phyloP scores from a whole-genome alignment of 2,888 invertebrate species.

The Drosophila nr. perissopoda region DNA sequence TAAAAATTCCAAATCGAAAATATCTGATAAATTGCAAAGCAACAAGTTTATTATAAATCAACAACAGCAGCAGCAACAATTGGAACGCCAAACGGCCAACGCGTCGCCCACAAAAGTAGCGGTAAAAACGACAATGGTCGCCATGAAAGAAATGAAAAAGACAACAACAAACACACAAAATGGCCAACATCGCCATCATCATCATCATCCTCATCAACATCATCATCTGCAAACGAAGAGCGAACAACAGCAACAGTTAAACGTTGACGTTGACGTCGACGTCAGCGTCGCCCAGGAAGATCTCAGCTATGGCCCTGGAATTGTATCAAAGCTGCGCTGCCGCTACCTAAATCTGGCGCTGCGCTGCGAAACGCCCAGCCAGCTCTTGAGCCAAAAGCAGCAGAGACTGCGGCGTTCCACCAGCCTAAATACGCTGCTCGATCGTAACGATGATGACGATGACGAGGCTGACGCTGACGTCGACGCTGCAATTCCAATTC shows the following conservation, averaged over 20 bases:
- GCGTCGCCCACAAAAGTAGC: constrained; percentile 67
- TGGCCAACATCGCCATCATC: constrained; percentile 75
- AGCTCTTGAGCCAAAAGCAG: constrained; percentile 87
- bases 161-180: constrained; percentile 82
- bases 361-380: constrained; percentile 87
- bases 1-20: constrained; percentile 71
- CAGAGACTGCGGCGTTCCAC: constrained; percentile 90
- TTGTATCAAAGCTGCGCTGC: constrained; percentile 94
- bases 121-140: constrained; percentile 86
- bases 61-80: constrained; percentile 61
- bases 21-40: constrained; percentile 82
- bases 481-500: not conserved
- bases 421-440: constrained; percentile 93
- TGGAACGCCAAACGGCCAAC: constrained; percentile 44
- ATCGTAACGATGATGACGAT: constrained; percentile 86
- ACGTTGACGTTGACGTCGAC: constrained; percentile 36
- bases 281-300: constrained; percentile 86
- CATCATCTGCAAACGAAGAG: constrained; percentile 27
- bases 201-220: constrained; percentile 54
- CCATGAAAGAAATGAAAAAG: constrained; percentile 85
- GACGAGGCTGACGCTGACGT: constrained; percentile 53
- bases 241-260: constrained; percentile 21
- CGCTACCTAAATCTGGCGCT: constrained; percentile 94
- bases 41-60: constrained; percentile 82
- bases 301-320: constrained; percentile 95